Base-by-base conservation (phyloP, 2,113 vertebrate species). In the Macquaria australasica region DNA sequence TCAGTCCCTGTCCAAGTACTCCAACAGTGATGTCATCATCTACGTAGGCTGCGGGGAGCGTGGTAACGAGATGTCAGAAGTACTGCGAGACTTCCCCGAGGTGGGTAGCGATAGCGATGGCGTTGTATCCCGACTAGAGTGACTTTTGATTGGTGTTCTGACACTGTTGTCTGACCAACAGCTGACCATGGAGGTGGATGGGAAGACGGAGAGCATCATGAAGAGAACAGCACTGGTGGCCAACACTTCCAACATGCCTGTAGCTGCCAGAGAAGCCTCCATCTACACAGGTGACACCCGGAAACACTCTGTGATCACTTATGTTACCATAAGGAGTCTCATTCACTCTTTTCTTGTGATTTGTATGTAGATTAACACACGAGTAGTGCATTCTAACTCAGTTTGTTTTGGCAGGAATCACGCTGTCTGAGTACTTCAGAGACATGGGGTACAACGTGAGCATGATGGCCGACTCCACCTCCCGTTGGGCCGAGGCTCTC, bases 401-500 rank as follows among this genome's bases (percentile, higher is more conserved):
- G 31, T 80, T 80, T 87, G 31, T 85, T 23, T 77, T 45, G 85
- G 3, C 92, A 99, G 98, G 98, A 74, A 99, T 99, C 94, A 99
- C 98, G 0, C 94, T 99, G 70, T 99, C 98, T 0, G 98, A 99
- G 88, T 99, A 99, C 91, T 99, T 99, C 96, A 96, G 98, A 67
- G 98, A 99, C 93, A 99, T 99, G 98, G 98, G 98, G 62, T 99
- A 99, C 95, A 96, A 99, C 0, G 98, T 99, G 90, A 99, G 98
- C 89, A 99, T 99, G 98, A 99, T 99, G 98, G 98, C 98, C 6
- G 98, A 99, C 93, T 99, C 98, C 18, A 99, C 98, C 21, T 99
- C 98, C 71, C 96, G 98, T 88, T 99, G 98, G 98, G 98, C 98
- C 16, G 98, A 99, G 86, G 98, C 98, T 82, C 97, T 99, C 76